A percentile compares a stretch with the other conserved stretches of the same genome.
These are phyloP conservation scores for Pachyseris speciosa DNA, from an alignment of 64 coral and sea anemone genomes.

Conservation along the genomic window DNA sequence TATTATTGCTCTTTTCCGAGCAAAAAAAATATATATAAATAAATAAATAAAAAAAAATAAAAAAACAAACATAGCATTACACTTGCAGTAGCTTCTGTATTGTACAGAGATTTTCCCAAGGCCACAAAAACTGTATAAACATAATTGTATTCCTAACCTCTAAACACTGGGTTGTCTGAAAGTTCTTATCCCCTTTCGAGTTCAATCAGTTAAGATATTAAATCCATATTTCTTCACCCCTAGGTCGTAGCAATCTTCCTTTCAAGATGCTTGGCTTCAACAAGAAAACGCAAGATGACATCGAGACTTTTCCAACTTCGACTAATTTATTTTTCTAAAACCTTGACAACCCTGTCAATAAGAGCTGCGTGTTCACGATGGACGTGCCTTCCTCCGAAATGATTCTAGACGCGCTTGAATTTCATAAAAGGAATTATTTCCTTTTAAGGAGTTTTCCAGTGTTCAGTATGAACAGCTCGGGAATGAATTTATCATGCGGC, in stretches of 20 bases:
- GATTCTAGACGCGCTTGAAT: background rate
- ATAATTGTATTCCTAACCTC: background rate
- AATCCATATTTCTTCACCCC: background rate
- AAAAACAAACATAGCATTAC: background rate
- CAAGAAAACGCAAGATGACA: background rate
- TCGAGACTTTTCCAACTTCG: background rate
- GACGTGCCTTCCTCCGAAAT: background rate
- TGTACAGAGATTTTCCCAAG: background rate
- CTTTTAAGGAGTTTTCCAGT: slow-evolving; percentile 46
- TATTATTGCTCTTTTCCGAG: background rate
- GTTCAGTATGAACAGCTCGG: slow-evolving; percentile 28
- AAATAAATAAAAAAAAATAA: too few relatives aligned
- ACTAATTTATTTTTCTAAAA: background rate
- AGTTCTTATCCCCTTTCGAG: background rate
- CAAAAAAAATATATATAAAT: background rate
- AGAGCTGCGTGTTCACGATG: background rate
- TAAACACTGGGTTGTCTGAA: background rate
- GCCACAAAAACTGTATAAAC: background rate
- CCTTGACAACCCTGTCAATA: background rate
- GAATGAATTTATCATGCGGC: slow-evolving; percentile 5
- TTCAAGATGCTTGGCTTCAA: background rate
- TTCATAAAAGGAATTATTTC: background rate
- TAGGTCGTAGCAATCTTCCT: background rate
- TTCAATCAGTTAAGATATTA: background rate
- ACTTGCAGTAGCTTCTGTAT: background rate